Evolutionary conservation across 2,888 invertebrate species (phyloP), one percentile per base, ranked within the genome.

Genomic region (Mesoligia furuncula): DNA sequence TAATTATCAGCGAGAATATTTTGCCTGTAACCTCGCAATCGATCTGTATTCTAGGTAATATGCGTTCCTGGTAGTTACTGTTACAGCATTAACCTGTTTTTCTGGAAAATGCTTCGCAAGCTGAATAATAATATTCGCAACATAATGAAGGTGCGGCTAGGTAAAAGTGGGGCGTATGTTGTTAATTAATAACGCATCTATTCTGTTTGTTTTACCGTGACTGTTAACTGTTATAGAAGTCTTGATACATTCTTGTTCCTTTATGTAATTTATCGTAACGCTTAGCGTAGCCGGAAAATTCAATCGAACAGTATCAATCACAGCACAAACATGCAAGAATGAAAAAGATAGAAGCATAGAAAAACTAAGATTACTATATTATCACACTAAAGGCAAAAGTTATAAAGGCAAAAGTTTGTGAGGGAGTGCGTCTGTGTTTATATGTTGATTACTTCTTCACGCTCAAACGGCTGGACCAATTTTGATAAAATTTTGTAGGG

Each of bases 1-100:
- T 85, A 83, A 83, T 75, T 74, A 75, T 70, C 70, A 27, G 69
- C 7, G n/a, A 69, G n/a, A n/a, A 61, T 69, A 62, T 62, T 62
- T 20, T 39, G 20, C 20, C 17, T n/a, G n/a, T 39, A 69, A 20
- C n/a, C 36, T 59, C 36, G 59, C 54, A 36, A 82, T 84, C 84
- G 86, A 84, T 86, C 51, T 74, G 61, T 65, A 15, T 75, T 17
- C 27, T 69, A 36, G 27, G 51, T 59, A 73, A n/a, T 45, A 68
- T 62, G 69, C 0, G 42, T 51, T 66, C 27, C 45, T 66, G 36
- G 61, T 72, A 70, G 4, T 75, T 27, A 15, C 7, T 67, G 4
- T 75, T 27, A 17, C 5, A 45, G 13, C 39, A n/a, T 7, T 27
- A n/a, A 45, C 42, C 5, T n/a, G 48, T 80, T 20, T 54, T 8